Base-by-base conservation (phyloP, 2,888 invertebrate genomes). In the Pristionchus exspectatus region DNA sequence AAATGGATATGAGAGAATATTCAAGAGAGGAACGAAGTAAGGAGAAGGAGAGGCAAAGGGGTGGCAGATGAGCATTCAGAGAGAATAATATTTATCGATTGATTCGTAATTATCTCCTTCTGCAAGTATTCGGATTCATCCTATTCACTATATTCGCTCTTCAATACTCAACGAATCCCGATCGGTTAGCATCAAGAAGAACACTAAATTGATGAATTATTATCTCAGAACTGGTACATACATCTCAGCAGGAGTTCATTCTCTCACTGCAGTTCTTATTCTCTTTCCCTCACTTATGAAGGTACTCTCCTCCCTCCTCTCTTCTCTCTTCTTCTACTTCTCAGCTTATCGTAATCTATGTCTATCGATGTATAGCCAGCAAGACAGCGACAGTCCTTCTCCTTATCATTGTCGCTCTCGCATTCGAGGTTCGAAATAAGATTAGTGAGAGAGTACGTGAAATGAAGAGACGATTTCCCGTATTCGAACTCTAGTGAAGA, bases 401-500 rank as follows among this genome's bases (percentile, higher is more conserved):
- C 18, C 56, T 88, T 2, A 77, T 88, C 24, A 88, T 88, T 24
- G 38, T 88, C 12, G 88, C 88, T 21, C 30, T 88, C 12, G 24
- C 88, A 27, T 88, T 88, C 30, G 88, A 88, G 59, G 88, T 88
- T n/a, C n/a, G n/a, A n/a, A n/a, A n/a, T n/a, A n/a, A n/a, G n/a
- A n/a, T n/a, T n/a, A n/a, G 16, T n/a, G 50, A 16, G n/a, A 10
- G 21, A 84, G 18, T 30, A 24, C 24, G 33, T 16, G 54, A 50
- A 50, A 27, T 84, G 38, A 38, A 38, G 38, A 38, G 38, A 38
- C 38, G 38, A 38, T 38, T 38, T 3, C 5, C 38, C 38, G 38
- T 5, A 38, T 38, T 38, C 38, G 38, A 38, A 38, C 38, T 38
- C 5, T 38, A 38, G 38, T 38, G 38, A 38, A 3, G 38, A 38